Evolutionary conservation across 2,113 vertebrate species (phyloP), one percentile per base, ranked within the genome.

Genomic region (Marmota monax): DNA sequence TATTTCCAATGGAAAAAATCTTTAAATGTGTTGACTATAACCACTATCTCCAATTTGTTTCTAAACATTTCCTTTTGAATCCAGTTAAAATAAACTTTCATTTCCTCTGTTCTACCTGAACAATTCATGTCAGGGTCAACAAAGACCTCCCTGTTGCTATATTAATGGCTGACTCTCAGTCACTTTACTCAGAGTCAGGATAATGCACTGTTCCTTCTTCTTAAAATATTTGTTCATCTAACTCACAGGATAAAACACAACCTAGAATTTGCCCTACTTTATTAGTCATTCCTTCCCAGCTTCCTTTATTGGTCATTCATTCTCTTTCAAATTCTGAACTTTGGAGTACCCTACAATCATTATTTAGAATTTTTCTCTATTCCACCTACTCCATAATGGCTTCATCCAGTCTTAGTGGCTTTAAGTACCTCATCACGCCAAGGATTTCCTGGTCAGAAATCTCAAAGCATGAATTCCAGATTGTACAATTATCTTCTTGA

Each of bases 321-420:
- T 73, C 34, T 45, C 18, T 92, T 5, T 34, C 25, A 77, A 87
- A 22, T 72, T 87, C 18, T 42, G 72, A 72, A 82, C 42, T 65
- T 90, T 65, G 69, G 12, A 84, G 14, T 65, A 88, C 39, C 14
- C 9, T 67, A 25, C 16, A 0, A 22, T 51, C 29, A 77, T 58
- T 90, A 58, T 84, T 61, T 22, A 92, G 5, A 95, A n/a, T 4
- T 86, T 94, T 67, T 32, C 51, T 86, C 29, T 83, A 77, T 86
- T 79, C 11, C 39, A 14, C 39, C 22, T 70, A 84, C 27, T 80
- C 8, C 3, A 16, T 45, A 94, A 58, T 90, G 34, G 34, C 42
- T 89, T 94, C 27, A 88, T 45, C 18, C 20, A 73, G 10, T 78
- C 14, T 29, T 58, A 48, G 29, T 12, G 27, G 16, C 22, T 87